These are phyloP conservation scores for Sternotherus odoratus DNA, from an alignment of 2,797 vertebrate genomes.

Conservation along the genomic window DNA sequence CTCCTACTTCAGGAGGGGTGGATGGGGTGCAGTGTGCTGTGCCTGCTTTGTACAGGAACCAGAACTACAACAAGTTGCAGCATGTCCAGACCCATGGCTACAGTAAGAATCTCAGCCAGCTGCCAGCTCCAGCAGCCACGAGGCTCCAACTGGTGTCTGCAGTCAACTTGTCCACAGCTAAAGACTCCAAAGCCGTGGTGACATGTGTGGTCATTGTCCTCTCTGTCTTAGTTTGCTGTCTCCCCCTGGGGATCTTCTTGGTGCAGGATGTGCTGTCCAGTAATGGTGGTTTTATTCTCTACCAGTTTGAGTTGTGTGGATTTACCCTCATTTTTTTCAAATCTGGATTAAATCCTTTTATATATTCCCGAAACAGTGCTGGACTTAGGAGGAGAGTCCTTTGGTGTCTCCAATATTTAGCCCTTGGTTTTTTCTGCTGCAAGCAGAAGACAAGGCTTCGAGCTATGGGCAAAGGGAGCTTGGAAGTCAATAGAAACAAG, in stretches of 20 bases:
- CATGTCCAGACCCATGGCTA: constrained; percentile 85
- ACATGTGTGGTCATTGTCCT: constrained; percentile 94
- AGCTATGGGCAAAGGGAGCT: constrained; percentile 93
- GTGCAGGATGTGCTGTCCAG: constrained; percentile 89
- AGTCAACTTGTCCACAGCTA: constrained; percentile 90
- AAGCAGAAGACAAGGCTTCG: constrained; percentile 94
- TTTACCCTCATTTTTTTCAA: constrained; percentile 96
- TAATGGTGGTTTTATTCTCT: constrained; percentile 88
- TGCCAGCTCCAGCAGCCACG: constrained; percentile 75
- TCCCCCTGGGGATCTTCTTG: constrained; percentile 92
- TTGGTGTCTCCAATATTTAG: constrained; percentile 88
- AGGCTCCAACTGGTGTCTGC: constrained; percentile 89
- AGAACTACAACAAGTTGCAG: constrained; percentile 90
- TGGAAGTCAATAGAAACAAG: constrained; percentile 96
- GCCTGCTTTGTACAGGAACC: constrained; percentile 91
- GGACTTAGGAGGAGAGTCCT: constrained; percentile 92
- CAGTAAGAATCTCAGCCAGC: constrained; percentile 77
- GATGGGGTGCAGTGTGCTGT: constrained; percentile 84
- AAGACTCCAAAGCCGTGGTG: constrained; percentile 93
- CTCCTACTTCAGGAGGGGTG: constrained; percentile 67
- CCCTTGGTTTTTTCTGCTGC: constrained; percentile 89
- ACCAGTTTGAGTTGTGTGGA: constrained; percentile 95
- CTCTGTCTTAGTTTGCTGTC: constrained; percentile 93
- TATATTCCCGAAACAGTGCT: constrained; percentile 95
- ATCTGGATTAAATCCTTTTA: constrained; percentile 96